phyloP scores from a whole-genome alignment of 2,888 invertebrate species.

The Caenorhabditis macrosperma region DNA sequence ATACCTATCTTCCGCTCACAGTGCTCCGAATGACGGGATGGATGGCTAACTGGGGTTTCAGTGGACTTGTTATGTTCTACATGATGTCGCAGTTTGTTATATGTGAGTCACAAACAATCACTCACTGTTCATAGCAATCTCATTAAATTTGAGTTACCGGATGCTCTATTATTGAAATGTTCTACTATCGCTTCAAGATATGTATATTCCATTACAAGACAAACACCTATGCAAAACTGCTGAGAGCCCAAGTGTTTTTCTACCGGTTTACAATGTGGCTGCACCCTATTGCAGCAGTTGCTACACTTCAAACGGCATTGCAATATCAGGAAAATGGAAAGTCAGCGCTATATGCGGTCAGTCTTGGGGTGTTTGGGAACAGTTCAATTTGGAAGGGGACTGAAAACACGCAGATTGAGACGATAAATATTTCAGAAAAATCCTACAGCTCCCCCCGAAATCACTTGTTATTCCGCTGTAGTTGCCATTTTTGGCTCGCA shows the following conservation, averaged over 20 bases:
- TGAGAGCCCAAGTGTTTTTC: not conserved
- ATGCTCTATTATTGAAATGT: not conserved
- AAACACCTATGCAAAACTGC: not conserved
- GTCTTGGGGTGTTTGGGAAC: too few species aligned
- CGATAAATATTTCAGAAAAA: not conserved
- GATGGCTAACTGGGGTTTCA: not conserved
- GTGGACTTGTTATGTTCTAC: not conserved
- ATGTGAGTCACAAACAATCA: not conserved
- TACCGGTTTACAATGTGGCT: not conserved
- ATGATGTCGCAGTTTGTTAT: not conserved
- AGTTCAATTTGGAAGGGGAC: not conserved
- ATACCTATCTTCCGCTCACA: not conserved
- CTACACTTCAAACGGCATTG: not conserved
- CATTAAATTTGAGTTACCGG: not conserved
- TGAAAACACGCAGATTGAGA: not conserved
- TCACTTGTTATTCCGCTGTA: not conserved
- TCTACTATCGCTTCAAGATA: not conserved
- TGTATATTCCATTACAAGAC: not conserved
- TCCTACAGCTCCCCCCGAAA: not conserved
- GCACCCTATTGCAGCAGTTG: not conserved
- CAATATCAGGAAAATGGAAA: not conserved
- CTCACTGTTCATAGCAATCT: not conserved
- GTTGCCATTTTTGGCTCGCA: not conserved
- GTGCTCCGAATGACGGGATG: not conserved
- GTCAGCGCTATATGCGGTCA: too few species aligned